These are phyloP conservation scores for Pelvicachromis taeniatus DNA, from an alignment of 2,113 vertebrate genomes.

Conservation along the genomic window DNA sequence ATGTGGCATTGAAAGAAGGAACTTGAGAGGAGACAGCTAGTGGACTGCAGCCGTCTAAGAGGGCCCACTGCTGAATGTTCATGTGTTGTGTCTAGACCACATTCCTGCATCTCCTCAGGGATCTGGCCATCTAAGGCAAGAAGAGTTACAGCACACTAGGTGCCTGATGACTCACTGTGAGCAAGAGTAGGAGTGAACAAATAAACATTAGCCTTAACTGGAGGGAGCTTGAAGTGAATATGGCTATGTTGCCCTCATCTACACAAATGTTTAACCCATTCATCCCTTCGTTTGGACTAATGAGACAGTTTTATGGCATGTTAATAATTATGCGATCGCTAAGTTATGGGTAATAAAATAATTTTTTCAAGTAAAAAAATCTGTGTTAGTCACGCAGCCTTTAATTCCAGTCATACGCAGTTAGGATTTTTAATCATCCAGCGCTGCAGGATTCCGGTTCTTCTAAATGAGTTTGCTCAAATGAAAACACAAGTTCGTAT, in stretches of 20 bases:
- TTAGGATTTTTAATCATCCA: neutral
- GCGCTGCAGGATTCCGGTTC: neutral
- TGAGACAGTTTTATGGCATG: neutral
- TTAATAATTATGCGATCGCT: neutral
- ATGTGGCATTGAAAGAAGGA: slow-evolving; percentile 6
- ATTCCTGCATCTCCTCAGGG: slow-evolving; percentile 66
- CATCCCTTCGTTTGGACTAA: neutral
- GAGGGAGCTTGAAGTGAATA: slow-evolving; percentile 42
- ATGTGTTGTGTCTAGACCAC: slow-evolving; percentile 68
- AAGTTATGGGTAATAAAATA: neutral
- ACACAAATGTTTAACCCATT: slow-evolving; percentile 55
- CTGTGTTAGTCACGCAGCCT: neutral
- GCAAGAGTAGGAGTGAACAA: slow-evolving; percentile 56
- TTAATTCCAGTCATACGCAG: neutral
- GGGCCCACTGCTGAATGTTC: slow-evolving; percentile 18
- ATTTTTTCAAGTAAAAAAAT: neutral
- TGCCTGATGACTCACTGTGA: slow-evolving; percentile 58
- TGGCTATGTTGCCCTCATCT: slow-evolving; percentile 24
- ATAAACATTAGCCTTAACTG: slow-evolving; percentile 68
- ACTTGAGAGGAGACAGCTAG: neutral
- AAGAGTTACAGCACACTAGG: slow-evolving; percentile 46
- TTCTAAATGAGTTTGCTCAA: neutral
- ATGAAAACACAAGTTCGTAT: neutral
- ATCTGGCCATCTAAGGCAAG: slow-evolving; percentile 72
- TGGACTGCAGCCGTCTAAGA: neutral